Conservation (phyloP, 2,797 vertebrate species). For the Intellagama lesueurii region DNA sequence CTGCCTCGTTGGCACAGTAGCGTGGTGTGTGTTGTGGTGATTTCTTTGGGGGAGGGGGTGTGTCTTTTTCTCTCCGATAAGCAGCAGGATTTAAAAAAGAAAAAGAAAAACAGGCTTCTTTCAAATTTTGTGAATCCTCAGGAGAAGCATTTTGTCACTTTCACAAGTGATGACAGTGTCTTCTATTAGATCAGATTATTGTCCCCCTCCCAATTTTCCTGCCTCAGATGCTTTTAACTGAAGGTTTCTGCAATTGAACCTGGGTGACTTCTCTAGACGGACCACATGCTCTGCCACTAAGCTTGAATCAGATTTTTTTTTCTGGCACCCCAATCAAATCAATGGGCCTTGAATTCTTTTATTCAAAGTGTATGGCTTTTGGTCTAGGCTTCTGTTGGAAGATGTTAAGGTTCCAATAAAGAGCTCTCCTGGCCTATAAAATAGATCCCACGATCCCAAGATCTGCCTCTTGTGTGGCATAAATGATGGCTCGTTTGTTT, state of each 20-base stretch:
- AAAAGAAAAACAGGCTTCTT: background rate
- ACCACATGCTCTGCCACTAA: background rate
- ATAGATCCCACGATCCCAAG: background rate
- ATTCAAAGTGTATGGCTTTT: background rate
- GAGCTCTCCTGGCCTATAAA: background rate
- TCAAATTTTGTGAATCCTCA: background rate
- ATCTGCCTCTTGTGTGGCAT: background rate
- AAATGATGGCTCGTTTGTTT: background rate
- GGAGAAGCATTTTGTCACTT: background rate
- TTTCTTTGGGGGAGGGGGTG: background rate
- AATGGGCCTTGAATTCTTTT: background rate
- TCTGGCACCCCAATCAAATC: background rate
- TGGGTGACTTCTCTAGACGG: background rate
- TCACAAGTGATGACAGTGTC: background rate
- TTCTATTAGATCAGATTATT: background rate
- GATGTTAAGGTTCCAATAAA: background rate
- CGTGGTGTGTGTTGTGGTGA: too few species aligned
- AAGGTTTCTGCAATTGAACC: background rate
- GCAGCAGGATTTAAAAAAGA: background rate
- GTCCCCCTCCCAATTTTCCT: background rate
- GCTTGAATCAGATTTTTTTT: background rate
- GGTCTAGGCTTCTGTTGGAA: background rate
- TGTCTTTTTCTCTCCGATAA: background rate
- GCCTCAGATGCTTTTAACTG: background rate
- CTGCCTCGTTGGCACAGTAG: background rate